A percentile compares a stretch with the other conserved stretches of the same genome.
phyloP scores from a whole-genome alignment of 2,888 invertebrate species.

The Monoplex corrugatus region DNA sequence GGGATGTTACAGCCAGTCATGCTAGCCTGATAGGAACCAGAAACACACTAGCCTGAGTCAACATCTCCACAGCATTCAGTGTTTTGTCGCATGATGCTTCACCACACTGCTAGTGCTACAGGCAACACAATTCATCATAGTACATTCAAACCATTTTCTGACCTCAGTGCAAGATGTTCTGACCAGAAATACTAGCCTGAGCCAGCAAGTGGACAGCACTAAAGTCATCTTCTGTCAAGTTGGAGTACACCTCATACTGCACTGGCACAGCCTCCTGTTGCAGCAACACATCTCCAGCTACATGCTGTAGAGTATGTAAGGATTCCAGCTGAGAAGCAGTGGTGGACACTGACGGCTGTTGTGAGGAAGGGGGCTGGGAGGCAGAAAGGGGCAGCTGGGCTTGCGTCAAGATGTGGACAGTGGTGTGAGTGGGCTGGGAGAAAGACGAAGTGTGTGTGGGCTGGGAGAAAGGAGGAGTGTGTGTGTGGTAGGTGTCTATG shows the following conservation, averaged over 20 bases:
- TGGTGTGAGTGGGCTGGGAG: background rate
- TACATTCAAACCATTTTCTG: background rate
- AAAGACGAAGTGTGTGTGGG: constrained; percentile 18
- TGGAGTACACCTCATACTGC: constrained; percentile 66
- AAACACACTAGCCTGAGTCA: background rate
- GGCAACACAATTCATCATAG: background rate
- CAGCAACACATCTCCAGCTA: constrained; percentile 42
- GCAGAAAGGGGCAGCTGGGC: constrained; percentile 12
- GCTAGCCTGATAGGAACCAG: background rate
- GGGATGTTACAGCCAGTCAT: background rate
- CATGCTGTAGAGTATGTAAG: constrained; percentile 7
- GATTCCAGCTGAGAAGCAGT: constrained; percentile 20
- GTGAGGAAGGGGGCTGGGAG: background rate
- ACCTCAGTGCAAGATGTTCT: constrained; percentile 24
- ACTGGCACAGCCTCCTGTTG: constrained; percentile 55
- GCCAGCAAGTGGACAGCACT: constrained; percentile 63
- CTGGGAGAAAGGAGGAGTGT: background rate
- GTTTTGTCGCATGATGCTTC: background rate
- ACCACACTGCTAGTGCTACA: background rate
- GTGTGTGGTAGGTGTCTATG: background rate
- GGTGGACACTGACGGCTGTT: background rate
- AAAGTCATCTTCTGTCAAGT: constrained; percentile 61
- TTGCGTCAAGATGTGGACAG: constrained; percentile 40
- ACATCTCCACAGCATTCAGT: background rate
- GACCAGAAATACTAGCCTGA: constrained; percentile 59